Conservation (phyloP, 2,113 vertebrate species). For the Pitta sordida region DNA sequence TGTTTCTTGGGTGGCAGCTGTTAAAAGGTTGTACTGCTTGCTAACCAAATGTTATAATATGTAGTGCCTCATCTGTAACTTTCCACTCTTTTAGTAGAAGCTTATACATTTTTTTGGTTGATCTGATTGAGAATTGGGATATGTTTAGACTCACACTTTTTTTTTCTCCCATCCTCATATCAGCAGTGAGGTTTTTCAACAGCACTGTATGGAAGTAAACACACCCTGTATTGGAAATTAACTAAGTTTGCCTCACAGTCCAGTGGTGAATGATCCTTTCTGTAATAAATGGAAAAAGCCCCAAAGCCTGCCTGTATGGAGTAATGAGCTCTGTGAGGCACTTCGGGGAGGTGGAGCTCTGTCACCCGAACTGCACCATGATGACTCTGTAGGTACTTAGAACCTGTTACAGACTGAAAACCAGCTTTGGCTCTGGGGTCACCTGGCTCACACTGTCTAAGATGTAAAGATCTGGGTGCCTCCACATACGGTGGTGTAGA, state of each 20-base stretch:
- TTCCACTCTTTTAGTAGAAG: not conserved
- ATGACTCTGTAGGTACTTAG: not conserved
- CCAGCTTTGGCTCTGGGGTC: not conserved
- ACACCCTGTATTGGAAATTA: not conserved
- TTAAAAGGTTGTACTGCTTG: not conserved
- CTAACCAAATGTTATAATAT: not conserved
- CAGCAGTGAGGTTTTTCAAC: not conserved
- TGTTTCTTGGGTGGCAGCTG: not conserved
- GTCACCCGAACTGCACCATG: not conserved
- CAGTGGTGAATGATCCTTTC: not conserved
- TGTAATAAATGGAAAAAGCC: not conserved
- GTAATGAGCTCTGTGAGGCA: not conserved
- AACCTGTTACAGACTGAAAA: not conserved
- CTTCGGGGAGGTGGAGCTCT: rapidly evolving
- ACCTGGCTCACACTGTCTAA: not conserved
- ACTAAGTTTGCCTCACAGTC: not conserved
- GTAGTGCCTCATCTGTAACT: not conserved
- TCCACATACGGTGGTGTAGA: not conserved
- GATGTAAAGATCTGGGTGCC: not conserved
- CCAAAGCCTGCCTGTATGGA: not conserved
- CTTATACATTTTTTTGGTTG: not conserved
- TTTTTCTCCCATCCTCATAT: not conserved
- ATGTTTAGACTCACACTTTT: not conserved
- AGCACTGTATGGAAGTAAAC: not conserved
- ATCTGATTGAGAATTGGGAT: not conserved